Evolutionary conservation across 2,113 vertebrate species (phyloP).

Genomic region (Actenoides lindsayi): DNA sequence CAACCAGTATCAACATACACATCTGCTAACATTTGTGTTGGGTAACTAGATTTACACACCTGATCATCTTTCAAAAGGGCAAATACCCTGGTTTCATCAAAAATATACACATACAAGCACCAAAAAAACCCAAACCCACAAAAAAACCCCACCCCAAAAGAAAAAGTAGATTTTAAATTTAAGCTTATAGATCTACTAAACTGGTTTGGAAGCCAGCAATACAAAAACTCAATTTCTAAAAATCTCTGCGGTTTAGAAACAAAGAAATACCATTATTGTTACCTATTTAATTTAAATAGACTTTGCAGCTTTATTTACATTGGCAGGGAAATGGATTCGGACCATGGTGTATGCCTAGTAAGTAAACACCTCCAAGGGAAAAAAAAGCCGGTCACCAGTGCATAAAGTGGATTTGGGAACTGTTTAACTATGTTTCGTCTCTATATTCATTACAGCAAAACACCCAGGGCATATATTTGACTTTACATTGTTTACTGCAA

Average conservation of each 20-base stretch:
- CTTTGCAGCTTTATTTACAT: neutral
- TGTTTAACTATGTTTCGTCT: neutral
- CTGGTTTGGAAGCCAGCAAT: neutral
- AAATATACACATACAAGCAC: neutral
- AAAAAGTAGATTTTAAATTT: neutral
- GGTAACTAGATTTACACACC: neutral
- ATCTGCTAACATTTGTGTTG: constrained; percentile 22
- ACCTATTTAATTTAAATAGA: neutral
- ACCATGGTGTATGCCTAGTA: neutral
- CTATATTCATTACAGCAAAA: neutral
- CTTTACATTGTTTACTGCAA: neutral
- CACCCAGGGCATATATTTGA: neutral
- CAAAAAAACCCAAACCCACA: neutral
- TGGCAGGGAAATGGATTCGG: neutral
- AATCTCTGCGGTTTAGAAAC: neutral
- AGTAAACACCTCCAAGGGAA: neutral
- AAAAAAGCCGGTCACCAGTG: neutral
- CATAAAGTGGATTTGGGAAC: neutral
- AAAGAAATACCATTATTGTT: neutral
- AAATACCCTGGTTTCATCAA: neutral
- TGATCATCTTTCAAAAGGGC: constrained; percentile 35
- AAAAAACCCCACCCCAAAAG: neutral
- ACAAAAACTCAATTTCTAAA: neutral
- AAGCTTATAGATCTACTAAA: neutral
- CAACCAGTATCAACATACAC: neutral